Evolutionary conservation across 2,888 invertebrate genomes (phyloP), one percentile per base, ranked within the genome.

Genomic region (Limnephilus marmoratus): DNA sequence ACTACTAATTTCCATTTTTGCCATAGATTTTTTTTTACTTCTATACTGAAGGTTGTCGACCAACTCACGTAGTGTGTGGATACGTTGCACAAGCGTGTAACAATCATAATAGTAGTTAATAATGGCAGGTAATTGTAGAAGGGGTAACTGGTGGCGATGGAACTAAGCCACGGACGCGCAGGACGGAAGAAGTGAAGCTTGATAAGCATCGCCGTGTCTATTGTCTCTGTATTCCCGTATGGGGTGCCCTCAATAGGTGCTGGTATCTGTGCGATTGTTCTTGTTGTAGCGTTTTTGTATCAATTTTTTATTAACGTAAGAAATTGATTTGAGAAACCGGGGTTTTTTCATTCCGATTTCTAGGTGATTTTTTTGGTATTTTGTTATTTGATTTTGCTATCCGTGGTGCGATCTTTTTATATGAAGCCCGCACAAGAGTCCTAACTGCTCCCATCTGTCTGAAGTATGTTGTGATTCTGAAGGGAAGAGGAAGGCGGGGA

Each of bases 111-210:
- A 68, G 24, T 68, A 24, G 68, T 68, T 24, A 68, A 68, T 68
- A 68, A 68, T 68, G 68, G 68, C 68, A 68, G 68, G 7, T n/a
- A 9, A 68, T 68, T 68, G 68, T 68, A 68, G 68, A 68, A 68
- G 68, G 68, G 68, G 68, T 68, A 68, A 68, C 68, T 68, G 68
- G 24, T 68, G 68, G 68, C 68, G 68, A 68, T 68, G 68, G 68
- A 86, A 45, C 86, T 86, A 86, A 86, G 86, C 45, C 86, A 86
- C 86, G 86, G 86, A 86, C 86, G 45, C 68, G 24, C 24, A 68
- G 68, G 68, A n/a, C 68, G 68, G 68, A 68, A 68, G 68, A 68
- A 68, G 68, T 68, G 68, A 24, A 68, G 68, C 9, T 68, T 68
- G 68, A 68, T 68, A 68, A 68, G 53, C 68, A 68, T 68, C 68